Evolutionary conservation across 2,113 vertebrate genomes (phyloP).

Genomic region (Opisthocomus hoazin): DNA sequence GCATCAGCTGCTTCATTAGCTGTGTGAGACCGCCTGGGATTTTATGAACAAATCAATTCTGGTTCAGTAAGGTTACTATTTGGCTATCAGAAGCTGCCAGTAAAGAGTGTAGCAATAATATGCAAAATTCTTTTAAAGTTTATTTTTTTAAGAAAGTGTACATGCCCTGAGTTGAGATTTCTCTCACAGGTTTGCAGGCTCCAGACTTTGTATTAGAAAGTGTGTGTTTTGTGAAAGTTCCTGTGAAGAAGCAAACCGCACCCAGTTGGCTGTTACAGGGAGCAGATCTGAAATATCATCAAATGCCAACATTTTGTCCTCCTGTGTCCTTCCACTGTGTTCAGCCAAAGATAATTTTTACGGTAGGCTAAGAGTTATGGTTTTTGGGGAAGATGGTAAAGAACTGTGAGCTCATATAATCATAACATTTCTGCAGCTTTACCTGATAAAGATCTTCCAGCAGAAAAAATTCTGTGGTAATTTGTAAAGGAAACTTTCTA

Average conservation of each 20-base stretch:
- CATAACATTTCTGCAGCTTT: slow-evolving; percentile 23
- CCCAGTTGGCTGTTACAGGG: not conserved
- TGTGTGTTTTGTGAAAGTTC: not conserved
- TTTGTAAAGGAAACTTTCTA: slow-evolving; percentile 26
- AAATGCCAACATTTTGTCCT: not conserved
- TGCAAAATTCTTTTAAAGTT: slow-evolving; percentile 20
- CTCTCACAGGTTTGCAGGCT: not conserved
- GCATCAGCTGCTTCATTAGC: slow-evolving; percentile 48
- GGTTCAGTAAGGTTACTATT: slow-evolving; percentile 38
- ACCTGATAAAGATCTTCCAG: not conserved
- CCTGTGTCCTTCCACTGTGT: not conserved
- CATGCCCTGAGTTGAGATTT: not conserved
- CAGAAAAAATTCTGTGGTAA: not conserved
- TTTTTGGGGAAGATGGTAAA: not conserved
- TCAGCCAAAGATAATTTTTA: not conserved
- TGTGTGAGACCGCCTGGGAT: slow-evolving; percentile 30
- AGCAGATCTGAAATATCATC: not conserved
- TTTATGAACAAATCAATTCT: slow-evolving; percentile 45
- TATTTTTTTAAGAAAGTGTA: slow-evolving; percentile 26
- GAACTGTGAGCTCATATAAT: not conserved
- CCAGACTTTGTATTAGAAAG: not conserved
- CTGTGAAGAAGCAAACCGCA: not conserved
- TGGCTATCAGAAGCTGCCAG: slow-evolving; percentile 42
- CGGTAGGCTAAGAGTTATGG: not conserved
- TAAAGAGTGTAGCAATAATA: slow-evolving; percentile 31